A percentile compares a stretch with the other conserved stretches of the same genome.
Conservation (phyloP, 2,113 vertebrate genomes). For the Diadophis punctatus region DNA sequence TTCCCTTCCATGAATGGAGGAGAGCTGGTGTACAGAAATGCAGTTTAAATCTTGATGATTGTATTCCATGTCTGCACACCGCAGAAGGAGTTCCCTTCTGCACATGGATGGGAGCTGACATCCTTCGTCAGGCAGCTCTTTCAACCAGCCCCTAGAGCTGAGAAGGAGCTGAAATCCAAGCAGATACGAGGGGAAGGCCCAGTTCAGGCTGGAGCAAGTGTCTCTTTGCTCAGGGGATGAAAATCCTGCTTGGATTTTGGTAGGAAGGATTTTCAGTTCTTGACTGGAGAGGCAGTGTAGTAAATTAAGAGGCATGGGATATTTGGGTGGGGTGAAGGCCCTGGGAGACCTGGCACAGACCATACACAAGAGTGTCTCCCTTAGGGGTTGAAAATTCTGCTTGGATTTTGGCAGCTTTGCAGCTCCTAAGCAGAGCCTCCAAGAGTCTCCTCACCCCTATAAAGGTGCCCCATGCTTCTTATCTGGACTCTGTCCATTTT, state of each 20-base stretch:
- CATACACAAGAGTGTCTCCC: not conserved
- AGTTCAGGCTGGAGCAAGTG: not conserved
- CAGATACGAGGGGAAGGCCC: not conserved
- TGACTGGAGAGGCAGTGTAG: not conserved
- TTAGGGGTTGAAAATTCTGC: not conserved
- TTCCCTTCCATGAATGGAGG: not conserved
- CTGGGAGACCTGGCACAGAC: not conserved
- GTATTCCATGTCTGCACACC: no score
- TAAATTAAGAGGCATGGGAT: not conserved
- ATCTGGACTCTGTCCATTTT: not conserved
- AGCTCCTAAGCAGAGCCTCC: not conserved
- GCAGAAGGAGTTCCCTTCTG: no score
- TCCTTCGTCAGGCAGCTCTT: not conserved
- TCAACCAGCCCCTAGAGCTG: not conserved
- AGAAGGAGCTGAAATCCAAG: not conserved
- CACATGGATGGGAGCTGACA: not conserved
- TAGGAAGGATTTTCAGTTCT: not conserved
- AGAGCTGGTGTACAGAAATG: no score
- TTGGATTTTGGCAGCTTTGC: not conserved
- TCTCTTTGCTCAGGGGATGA: not conserved
- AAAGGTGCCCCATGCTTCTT: not conserved
- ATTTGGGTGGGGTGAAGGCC: not conserved
- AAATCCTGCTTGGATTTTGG: not conserved
- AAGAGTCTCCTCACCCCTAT: not conserved
- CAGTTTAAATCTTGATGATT: no score